phyloP scores from a whole-genome alignment of 2,888 invertebrate species.

The Acleris holmiana region DNA sequence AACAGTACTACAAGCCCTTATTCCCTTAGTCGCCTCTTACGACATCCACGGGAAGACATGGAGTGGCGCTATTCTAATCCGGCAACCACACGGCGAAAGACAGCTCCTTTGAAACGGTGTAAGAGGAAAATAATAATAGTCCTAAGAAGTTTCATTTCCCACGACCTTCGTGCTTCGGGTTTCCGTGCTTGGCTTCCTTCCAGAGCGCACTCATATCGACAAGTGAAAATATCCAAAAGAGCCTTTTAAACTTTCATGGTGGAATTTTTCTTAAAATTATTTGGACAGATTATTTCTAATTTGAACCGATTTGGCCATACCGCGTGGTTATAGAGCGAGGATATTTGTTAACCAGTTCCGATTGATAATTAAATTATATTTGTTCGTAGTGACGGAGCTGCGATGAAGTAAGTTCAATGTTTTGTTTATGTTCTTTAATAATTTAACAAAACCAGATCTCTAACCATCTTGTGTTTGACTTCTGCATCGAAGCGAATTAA shows the following conservation, averaged over 20 bases:
- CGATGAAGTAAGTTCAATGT: too few species aligned
- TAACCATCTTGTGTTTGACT: neutral
- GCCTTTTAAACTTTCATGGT: constrained; percentile 13
- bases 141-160: constrained; percentile 16
- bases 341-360: too few species aligned
- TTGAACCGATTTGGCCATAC: neutral
- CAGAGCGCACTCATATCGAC: constrained; percentile 13
- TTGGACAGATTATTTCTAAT: neutral
- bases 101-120: constrained; percentile 19
- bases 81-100: neutral
- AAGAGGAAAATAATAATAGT: neutral
- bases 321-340: neutral
- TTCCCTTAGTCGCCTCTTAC: too few species aligned
- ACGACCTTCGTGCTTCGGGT: constrained; percentile 19
- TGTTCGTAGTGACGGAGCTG: too few species aligned
- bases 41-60: too few species aligned
- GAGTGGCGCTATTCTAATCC: too few species aligned
- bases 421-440: too few species aligned
- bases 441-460: too few species aligned
- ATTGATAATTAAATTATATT: too few species aligned
- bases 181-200: constrained; percentile 33
- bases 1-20: too few species aligned
- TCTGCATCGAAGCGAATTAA: constrained; percentile 18
- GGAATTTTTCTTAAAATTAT: neutral
- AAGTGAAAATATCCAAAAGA: constrained; percentile 16